Evolutionary conservation across 2,888 invertebrate species (phyloP).

Genomic region (Sarcophaga carnaria): DNA sequence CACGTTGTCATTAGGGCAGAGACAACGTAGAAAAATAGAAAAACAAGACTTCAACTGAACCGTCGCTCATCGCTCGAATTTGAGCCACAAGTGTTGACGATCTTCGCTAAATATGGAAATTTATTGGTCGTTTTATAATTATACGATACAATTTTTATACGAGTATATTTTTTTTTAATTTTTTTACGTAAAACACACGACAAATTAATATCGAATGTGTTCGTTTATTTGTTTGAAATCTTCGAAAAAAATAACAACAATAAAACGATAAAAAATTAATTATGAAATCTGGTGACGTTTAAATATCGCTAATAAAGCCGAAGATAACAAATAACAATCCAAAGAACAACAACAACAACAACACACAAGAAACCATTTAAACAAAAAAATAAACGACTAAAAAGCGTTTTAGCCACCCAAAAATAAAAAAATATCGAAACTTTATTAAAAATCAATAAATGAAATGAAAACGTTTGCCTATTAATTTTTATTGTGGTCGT

Average conservation of each 20-base stretch:
- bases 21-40: neutral
- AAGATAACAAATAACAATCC: neutral
- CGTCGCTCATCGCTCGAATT: no score
- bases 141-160: slow-evolving; percentile 73
- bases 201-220: no score
- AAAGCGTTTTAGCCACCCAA: slow-evolving; percentile 12
- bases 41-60: neutral
- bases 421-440: no score
- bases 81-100: slow-evolving; percentile 65
- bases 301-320: neutral
- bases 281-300: slow-evolving; percentile 60
- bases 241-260: slow-evolving; percentile 22
- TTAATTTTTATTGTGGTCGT: no score
- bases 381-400: neutral
- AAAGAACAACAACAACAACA: neutral
- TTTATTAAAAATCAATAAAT: no score
- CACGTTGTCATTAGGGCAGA: neutral
- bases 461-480: no score
- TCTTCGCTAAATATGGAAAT: slow-evolving; percentile 75
- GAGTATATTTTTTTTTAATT: slow-evolving; percentile 18
- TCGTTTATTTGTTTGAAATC: neutral
- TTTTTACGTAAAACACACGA: no score
- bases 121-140: slow-evolving; percentile 77
- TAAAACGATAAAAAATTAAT: slow-evolving; percentile 50
- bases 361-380: neutral